Percentiles rank a stretch among this genome's conserved stretches.
phyloP scores from a whole-genome alignment of 2,888 invertebrate species.

The Thymelicus acteon region DNA sequence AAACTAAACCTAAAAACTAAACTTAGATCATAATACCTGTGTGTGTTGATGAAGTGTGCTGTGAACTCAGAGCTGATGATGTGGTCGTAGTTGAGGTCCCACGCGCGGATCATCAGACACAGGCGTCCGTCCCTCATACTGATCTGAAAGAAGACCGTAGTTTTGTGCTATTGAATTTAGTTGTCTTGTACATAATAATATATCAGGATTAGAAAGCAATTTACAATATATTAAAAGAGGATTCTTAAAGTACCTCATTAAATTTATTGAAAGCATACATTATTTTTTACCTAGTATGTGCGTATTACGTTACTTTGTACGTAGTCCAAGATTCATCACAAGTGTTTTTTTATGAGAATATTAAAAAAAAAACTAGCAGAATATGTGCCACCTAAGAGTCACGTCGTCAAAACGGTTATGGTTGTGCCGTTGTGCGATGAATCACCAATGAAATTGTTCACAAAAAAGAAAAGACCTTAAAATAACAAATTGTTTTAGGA shows the following conservation, averaged over 20 bases:
- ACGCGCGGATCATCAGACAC: conserved; percentile 92
- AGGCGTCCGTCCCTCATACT: conserved; percentile 91
- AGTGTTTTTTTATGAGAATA: too few relatives aligned
- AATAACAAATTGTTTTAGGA: conserved; percentile 1
- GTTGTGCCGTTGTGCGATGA: neutral
- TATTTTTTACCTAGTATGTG: too few relatives aligned
- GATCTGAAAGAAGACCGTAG: conserved; percentile 76
- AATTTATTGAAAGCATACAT: too few relatives aligned
- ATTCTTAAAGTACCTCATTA: too few relatives aligned
- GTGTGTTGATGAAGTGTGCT: conserved; percentile 81
- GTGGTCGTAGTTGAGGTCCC: conserved; percentile 92
- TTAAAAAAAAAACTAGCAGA: too few relatives aligned
- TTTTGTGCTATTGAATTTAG: neutral
- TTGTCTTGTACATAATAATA: neutral
- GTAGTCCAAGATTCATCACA: too few relatives aligned
- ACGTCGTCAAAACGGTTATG: too few relatives aligned
- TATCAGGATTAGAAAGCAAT: too few relatives aligned
- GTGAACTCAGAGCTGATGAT: conserved; percentile 92
- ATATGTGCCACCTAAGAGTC: too few relatives aligned
- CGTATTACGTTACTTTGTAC: too few relatives aligned
- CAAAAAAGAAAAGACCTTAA: neutral
- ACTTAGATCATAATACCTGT: conserved; percentile 53
- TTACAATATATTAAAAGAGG: too few relatives aligned
- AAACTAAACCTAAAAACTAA: too few relatives aligned
- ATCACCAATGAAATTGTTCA: neutral